Evolutionary conservation across 2,113 vertebrate species (phyloP).

Genomic region (Macquaria australasica): DNA sequence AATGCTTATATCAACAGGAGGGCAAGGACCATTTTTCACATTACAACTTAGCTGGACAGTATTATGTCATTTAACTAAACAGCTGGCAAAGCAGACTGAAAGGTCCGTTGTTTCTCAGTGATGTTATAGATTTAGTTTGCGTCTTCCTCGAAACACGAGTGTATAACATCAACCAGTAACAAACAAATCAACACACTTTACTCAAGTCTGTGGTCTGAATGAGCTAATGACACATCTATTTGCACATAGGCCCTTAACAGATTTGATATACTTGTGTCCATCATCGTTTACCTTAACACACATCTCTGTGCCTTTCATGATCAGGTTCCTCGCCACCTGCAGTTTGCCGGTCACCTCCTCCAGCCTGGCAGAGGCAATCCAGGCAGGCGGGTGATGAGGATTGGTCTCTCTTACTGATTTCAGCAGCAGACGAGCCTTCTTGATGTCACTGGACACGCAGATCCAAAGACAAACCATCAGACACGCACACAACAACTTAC

Average conservation of each 20-base stretch:
- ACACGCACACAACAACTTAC: neutral
- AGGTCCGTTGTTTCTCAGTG: neutral
- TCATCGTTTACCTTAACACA: conserved; percentile 91
- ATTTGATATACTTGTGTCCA: neutral
- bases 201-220: neutral
- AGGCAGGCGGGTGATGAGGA: conserved; percentile 97
- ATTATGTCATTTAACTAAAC: neutral
- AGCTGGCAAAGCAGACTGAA: neutral
- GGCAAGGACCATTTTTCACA: neutral
- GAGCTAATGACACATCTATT: neutral
- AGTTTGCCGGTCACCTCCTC: conserved; percentile 98
- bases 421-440: conserved; percentile 95
- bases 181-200: neutral
- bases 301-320: conserved; percentile 99
- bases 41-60: neutral
- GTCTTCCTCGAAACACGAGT: neutral
- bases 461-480: conserved; percentile 19
- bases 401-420: conserved; percentile 99
- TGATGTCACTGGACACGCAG: conserved; percentile 91
- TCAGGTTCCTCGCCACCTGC: conserved; percentile 96
- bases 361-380: conserved; percentile 97
- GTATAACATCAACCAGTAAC: neutral
- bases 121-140: neutral
- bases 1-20: neutral
- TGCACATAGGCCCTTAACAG: neutral